These are phyloP conservation scores for Aphelenchoides avenae DNA, from an alignment of 1,140 invertebrate species.

Conservation along the genomic window DNA sequence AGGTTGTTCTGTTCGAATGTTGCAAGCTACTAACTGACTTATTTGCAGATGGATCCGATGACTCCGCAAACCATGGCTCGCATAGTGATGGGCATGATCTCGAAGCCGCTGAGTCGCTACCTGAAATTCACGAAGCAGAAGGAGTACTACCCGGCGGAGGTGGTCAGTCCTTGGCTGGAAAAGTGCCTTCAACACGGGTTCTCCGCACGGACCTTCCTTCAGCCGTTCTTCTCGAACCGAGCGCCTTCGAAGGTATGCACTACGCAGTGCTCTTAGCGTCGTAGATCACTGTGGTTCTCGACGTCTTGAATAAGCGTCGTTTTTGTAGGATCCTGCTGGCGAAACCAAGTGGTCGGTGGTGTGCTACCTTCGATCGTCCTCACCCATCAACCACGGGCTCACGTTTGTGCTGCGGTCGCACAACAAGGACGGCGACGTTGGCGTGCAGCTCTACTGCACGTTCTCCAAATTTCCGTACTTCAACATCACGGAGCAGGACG, in stretches of 20 bases:
- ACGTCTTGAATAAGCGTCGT: not conserved
- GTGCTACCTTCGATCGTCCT: constrained; percentile 30
- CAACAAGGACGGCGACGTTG: constrained; percentile 26
- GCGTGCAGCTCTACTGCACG: constrained; percentile 39
- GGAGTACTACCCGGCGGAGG: constrained; percentile 5
- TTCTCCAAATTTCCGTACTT: constrained; percentile 37
- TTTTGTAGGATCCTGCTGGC: constrained; percentile 16
- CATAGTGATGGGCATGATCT: constrained; percentile 32
- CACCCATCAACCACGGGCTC: constrained; percentile 32
- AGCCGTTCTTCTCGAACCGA: constrained; percentile 29
- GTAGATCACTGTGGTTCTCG: constrained; percentile 4
- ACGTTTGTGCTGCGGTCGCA: constrained; percentile 42
- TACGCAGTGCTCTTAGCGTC: not conserved
- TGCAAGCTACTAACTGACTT: not conserved
- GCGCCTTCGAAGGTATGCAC: not conserved
- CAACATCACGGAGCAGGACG: constrained; percentile 38
- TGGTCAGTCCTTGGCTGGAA: constrained; percentile 22
- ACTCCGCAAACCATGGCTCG: constrained; percentile 20
- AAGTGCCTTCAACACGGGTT: constrained; percentile 35
- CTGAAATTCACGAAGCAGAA: constrained; percentile 25
- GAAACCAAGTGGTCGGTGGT: constrained; percentile 49
- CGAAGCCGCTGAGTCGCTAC: constrained; percentile 31
- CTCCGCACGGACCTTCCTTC: constrained; percentile 41
- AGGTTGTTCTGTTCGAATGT: constrained; percentile 10
- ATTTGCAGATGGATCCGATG: constrained; percentile 34